Percentiles rank a stretch among this genome's conserved stretches.
These are phyloP conservation scores for Eumaeus atala DNA, from an alignment of 1,140 invertebrate species.

Conservation along the genomic window DNA sequence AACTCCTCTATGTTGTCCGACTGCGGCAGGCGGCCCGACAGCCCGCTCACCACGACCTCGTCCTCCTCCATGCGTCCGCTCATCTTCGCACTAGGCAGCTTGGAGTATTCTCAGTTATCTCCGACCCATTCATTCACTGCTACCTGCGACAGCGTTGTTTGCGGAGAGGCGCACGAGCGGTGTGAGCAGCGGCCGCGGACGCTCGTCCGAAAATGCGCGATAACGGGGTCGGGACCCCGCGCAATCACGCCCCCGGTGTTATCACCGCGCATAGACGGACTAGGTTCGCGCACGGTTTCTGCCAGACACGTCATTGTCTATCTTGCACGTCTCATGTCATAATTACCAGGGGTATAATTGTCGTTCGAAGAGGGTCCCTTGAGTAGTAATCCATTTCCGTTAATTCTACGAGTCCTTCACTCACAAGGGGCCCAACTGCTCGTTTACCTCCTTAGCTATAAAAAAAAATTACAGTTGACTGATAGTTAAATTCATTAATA, in stretches of 20 bases:
- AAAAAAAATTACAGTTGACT: no score
- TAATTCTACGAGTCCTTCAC: no score
- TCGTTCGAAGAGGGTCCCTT: no score
- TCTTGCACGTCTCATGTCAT: no score
- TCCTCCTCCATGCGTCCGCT: slow-evolving; percentile 54
- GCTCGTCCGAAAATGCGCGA: slow-evolving; percentile 54
- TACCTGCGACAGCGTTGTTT: slow-evolving; percentile 23
- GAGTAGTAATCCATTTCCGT: no score
- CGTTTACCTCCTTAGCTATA: no score
- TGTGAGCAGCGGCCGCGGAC: slow-evolving; percentile 36
- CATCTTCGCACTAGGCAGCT: slow-evolving; percentile 47
- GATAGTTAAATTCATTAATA: no score
- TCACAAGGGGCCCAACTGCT: no score
- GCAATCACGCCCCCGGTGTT: slow-evolving; percentile 40
- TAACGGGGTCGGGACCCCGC: slow-evolving; percentile 58
- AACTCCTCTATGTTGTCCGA: slow-evolving; percentile 92
- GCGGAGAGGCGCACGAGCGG: slow-evolving; percentile 34
- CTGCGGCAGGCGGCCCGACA: slow-evolving; percentile 93
- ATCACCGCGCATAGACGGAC: slow-evolving; percentile 56
- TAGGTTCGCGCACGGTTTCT: slow-evolving; percentile 39
- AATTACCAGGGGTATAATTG: no score
- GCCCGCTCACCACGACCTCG: slow-evolving; percentile 91
- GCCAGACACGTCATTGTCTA: no score
- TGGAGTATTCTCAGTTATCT: no score
- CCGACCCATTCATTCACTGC: no score